phyloP scores from a whole-genome alignment of 92 coral and sea anemone genomes.

The Muricea muricata region DNA sequence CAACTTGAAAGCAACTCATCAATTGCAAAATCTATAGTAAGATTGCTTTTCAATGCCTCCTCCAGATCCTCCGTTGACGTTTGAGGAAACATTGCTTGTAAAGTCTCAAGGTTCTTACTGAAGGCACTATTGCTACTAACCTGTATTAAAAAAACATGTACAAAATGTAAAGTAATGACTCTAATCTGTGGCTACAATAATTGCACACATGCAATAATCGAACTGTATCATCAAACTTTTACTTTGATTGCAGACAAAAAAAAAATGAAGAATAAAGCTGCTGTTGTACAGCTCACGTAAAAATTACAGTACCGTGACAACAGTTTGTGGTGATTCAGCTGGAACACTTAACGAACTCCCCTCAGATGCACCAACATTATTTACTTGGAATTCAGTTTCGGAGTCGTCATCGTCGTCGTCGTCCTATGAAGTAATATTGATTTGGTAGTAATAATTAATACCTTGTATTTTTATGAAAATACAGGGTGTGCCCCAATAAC shows the following conservation, averaged over 20 bases:
- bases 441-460: too few species aligned
- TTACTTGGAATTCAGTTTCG: neutral
- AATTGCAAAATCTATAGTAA: slow-evolving; percentile 21
- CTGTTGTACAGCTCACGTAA: neutral
- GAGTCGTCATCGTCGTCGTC: slow-evolving; percentile 13
- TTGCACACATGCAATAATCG: too few species aligned
- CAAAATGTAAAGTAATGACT: neutral
- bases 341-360: neutral
- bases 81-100: slow-evolving; percentile 21
- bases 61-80: slow-evolving; percentile 4
- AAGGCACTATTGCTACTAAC: neutral
- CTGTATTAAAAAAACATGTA: neutral
- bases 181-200: too few species aligned
- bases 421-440: neutral
- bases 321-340: neutral
- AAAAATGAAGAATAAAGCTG: too few species aligned
- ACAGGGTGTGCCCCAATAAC: too few species aligned
- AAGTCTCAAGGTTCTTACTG: neutral
- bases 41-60: slow-evolving; percentile 5
- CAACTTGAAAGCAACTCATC: slow-evolving; percentile 7
- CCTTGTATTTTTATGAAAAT: too few species aligned
- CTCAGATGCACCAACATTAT: neutral
- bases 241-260: too few species aligned
- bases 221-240: too few species aligned
- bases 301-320: neutral